These are phyloP conservation scores for Nycticebus coucang DNA, from an alignment of 2,113 vertebrate species.

Conservation along the genomic window DNA sequence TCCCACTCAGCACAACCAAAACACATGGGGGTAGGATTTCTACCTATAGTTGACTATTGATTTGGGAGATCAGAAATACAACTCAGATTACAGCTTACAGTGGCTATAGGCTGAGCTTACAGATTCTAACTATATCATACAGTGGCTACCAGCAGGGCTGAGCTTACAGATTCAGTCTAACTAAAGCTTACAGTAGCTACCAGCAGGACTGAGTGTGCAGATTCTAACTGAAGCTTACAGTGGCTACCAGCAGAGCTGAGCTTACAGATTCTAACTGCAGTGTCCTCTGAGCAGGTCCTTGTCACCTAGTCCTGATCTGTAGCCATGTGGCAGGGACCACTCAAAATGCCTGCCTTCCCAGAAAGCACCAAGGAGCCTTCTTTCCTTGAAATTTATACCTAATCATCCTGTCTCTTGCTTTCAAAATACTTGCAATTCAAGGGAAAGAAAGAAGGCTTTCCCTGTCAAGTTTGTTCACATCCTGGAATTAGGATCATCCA, in stretches of 20 bases:
- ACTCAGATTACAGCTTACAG: no score
- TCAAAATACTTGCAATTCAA: neutral
- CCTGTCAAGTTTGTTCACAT: neutral
- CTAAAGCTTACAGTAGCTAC: no score
- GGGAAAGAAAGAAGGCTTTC: neutral
- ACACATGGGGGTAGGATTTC: neutral
- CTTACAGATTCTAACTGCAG: neutral
- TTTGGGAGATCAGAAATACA: neutral
- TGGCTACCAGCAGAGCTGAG: no score
- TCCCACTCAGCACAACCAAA: neutral
- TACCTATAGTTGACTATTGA: neutral
- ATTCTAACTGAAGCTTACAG: neutral
- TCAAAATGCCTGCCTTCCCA: neutral
- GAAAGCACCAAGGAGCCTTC: neutral
- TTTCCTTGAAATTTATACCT: neutral
- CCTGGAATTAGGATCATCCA: neutral
- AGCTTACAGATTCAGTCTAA: neutral
- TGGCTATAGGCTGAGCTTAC: no score
- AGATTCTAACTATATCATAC: neutral
- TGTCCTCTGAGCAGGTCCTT: neutral
- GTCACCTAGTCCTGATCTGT: neutral
- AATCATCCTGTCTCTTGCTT: neutral
- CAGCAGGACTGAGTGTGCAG: no score
- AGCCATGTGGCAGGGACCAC: neutral
- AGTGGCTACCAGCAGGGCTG: neutral